A percentile compares a stretch with the other conserved stretches of the same genome.
phyloP scores from a whole-genome alignment of 2,797 vertebrate genomes.

The Anisognathus igniventris region DNA sequence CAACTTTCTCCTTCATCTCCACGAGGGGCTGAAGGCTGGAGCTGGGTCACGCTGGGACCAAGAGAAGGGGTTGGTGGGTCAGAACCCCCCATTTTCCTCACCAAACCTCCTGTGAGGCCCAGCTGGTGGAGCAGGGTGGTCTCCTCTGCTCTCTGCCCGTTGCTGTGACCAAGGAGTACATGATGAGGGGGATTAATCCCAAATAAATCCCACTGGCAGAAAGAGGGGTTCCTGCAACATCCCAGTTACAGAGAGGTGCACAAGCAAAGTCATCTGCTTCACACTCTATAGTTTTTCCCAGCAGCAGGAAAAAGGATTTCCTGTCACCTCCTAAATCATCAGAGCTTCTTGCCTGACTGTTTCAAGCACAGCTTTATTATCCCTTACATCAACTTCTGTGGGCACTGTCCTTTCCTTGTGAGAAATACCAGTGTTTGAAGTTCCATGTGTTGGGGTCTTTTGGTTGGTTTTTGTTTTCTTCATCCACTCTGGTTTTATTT shows the following conservation, averaged over 20 bases:
- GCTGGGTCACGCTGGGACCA: not conserved
- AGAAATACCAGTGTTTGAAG: not conserved
- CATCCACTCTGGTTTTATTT: not conserved
- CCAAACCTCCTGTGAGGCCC: not conserved
- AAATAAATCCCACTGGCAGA: not conserved
- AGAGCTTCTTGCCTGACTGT: not conserved
- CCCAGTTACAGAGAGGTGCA: not conserved
- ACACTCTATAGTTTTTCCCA: not conserved
- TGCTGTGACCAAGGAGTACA: not conserved
- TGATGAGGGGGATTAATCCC: not conserved
- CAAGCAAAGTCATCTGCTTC: constrained; percentile 3
- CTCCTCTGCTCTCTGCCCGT: not conserved
- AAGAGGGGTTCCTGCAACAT: not conserved
- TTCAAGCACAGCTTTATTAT: constrained; percentile 41
- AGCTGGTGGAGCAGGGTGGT: too few species aligned
- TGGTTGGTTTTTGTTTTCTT: not conserved
- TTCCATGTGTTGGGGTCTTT: not conserved
- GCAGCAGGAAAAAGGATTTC: constrained; percentile 42
- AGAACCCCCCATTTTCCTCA: not conserved
- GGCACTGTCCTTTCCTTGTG: not conserved
- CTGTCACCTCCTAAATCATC: constrained; percentile 6
- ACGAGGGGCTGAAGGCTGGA: not conserved
- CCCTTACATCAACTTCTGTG: constrained; percentile 16
- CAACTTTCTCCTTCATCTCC: not conserved
- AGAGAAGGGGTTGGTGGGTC: not conserved